Conservation (phyloP, 2,888 invertebrate genomes). For the Clistopyga incitator region DNA sequence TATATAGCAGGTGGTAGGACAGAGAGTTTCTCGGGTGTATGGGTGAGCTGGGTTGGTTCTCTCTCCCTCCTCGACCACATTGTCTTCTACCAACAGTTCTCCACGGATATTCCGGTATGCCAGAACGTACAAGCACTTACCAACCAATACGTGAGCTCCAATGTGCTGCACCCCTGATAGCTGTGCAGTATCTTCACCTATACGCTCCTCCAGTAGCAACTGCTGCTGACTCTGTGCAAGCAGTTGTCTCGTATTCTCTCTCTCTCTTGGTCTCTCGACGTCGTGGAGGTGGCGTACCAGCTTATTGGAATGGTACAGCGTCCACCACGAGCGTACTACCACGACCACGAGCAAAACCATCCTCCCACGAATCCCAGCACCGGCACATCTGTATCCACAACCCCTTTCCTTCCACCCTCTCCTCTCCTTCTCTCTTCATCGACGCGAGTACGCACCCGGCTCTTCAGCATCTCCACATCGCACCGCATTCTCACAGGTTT, state of each 20-base stretch:
- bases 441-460: constrained; percentile 22
- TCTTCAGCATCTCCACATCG: constrained; percentile 1
- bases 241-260: neutral
- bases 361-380: constrained; percentile 45
- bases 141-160: constrained; percentile 63
- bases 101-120: constrained; percentile 53
- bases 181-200: constrained; percentile 45
- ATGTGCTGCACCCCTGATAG: constrained; percentile 64
- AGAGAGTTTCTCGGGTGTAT: constrained; percentile 10
- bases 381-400: constrained; percentile 26
- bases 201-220: constrained; percentile 40
- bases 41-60: neutral
- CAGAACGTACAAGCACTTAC: constrained; percentile 63
- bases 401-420: neutral
- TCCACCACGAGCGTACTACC: constrained; percentile 32
- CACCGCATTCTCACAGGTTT: neutral
- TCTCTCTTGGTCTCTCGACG: constrained; percentile 21
- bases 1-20: constrained; percentile 26
- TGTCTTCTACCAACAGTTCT: constrained; percentile 55
- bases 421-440: constrained; percentile 7
- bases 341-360: constrained; percentile 37
- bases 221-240: constrained; percentile 37
- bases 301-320: constrained; percentile 62
- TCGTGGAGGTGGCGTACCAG: constrained; percentile 59
- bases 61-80: constrained; percentile 40